Evolutionary conservation across 2,113 vertebrate genomes (phyloP).

Genomic region (Morone saxatilis): DNA sequence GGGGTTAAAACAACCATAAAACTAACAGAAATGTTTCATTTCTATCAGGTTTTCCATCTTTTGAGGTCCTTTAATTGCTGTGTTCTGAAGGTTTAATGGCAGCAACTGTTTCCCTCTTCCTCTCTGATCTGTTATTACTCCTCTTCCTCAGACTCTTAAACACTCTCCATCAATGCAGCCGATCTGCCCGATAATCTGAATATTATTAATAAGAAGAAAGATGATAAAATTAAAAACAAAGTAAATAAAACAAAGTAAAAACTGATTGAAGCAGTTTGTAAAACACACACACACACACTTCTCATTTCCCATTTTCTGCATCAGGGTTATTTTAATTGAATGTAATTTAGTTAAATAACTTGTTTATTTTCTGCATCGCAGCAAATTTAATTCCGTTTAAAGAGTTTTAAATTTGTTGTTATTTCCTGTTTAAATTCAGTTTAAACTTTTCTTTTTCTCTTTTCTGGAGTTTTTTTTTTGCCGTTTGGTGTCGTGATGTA

Average conservation of each 20-base stretch:
- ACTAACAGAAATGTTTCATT: too few relatives aligned
- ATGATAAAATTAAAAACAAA: not conserved
- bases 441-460: not conserved
- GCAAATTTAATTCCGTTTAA: slow-evolving; percentile 22
- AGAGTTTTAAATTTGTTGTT: not conserved
- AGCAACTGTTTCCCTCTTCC: not conserved
- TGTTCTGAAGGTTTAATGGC: too few relatives aligned
- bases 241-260: slow-evolving; percentile 4
- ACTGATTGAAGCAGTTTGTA: not conserved
- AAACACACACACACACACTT: not conserved
- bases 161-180: not conserved
- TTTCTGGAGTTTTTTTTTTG: not conserved
- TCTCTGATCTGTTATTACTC: too few relatives aligned
- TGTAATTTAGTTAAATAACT: slow-evolving; percentile 8
- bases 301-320: slow-evolving; percentile 31
- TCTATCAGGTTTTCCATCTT: too few relatives aligned
- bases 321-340: slow-evolving; percentile 30
- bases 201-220: not conserved
- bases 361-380: slow-evolving; percentile 30
- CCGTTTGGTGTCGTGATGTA: not conserved
- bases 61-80: too few relatives aligned
- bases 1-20: too few relatives aligned
- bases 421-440: not conserved
- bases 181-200: not conserved
- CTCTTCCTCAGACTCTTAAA: not conserved